Evolutionary conservation across 2,113 vertebrate species (phyloP).

Genomic region (Canis aureus): DNA sequence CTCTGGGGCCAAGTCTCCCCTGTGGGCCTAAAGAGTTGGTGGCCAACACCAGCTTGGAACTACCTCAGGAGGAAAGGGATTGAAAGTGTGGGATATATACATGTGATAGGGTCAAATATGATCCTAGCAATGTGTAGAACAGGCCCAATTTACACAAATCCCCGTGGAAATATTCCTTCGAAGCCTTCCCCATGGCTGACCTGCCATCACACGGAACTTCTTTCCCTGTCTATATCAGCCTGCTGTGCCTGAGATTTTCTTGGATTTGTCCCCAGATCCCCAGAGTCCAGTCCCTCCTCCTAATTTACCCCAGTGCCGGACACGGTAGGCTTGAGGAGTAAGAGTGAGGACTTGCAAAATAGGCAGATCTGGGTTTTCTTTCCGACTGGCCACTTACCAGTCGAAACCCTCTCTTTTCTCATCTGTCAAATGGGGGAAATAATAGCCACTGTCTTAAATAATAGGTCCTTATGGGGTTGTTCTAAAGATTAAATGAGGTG

Average conservation of each 20-base stretch:
- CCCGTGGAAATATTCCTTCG: not conserved
- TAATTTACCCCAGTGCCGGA: not conserved
- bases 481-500: slow-evolving; percentile 64
- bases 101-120: not conserved
- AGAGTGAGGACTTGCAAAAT: not conserved
- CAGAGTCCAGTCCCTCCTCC: not conserved
- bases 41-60: not conserved
- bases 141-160: not conserved
- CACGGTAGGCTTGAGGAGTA: not conserved
- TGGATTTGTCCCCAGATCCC: not conserved
- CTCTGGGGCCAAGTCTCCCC: not conserved
- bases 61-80: not conserved
- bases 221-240: not conserved
- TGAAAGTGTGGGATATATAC: not conserved
- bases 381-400: not conserved
- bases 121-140: not conserved
- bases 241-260: not conserved
- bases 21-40: not conserved
- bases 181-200: not conserved
- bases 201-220: not conserved
- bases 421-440: slow-evolving; percentile 23
- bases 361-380: not conserved
- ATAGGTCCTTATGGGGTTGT: slow-evolving; percentile 15
- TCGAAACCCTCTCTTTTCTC: not conserved
- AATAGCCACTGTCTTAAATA: slow-evolving; percentile 48